Conservation (phyloP, 2,888 invertebrate genomes). For the Rhagonycha lutea region DNA sequence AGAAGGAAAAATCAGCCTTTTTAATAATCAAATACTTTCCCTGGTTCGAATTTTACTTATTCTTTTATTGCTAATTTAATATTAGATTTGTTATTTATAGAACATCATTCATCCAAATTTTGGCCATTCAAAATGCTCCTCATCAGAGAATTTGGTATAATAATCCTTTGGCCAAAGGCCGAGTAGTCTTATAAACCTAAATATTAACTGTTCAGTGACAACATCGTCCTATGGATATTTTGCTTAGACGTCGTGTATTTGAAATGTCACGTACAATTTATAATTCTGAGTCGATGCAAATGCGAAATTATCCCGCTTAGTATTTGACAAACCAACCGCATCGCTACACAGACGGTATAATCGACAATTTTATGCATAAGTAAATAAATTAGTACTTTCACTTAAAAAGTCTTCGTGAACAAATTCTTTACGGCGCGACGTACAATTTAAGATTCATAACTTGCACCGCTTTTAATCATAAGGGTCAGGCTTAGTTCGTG, state of each 20-base stretch:
- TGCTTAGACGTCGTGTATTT: not conserved
- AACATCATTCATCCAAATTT: not conserved
- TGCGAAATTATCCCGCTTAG: not conserved
- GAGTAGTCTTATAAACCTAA: not conserved
- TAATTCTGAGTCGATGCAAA: not conserved
- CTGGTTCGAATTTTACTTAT: not conserved
- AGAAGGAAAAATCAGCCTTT: not conserved
- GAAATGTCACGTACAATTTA: not conserved
- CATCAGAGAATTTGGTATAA: not conserved
- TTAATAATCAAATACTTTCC: not conserved
- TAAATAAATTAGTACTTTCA: not conserved
- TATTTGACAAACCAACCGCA: not conserved
- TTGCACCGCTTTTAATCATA: not conserved
- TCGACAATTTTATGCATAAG: not conserved
- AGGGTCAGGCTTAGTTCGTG: not conserved
- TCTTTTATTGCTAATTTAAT: not conserved
- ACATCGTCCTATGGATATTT: not conserved
- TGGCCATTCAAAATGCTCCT: not conserved
- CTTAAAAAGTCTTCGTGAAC: not conserved
- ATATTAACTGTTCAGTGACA: not conserved
- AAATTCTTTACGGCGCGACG: not conserved
- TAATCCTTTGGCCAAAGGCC: not conserved
- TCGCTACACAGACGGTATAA: not conserved
- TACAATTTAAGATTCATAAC: not conserved
- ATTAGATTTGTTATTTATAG: not conserved